phyloP scores from a whole-genome alignment of 2,797 vertebrate genomes.

The Crenuchus spilurus region DNA sequence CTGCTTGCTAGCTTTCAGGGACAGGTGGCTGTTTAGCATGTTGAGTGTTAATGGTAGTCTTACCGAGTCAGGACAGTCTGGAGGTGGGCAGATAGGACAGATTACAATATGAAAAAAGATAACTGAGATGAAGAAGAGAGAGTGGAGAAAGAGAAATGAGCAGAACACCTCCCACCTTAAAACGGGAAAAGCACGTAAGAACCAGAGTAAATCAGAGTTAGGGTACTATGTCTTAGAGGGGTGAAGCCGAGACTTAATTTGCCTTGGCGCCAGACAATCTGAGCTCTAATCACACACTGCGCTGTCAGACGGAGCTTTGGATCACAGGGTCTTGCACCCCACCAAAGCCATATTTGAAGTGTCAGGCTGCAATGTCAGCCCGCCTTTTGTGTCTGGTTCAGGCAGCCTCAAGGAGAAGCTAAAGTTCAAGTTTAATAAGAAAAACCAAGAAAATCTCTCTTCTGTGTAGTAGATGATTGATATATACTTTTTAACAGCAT shows the following conservation, averaged over 20 bases:
- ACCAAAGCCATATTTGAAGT: slow-evolving; percentile 41
- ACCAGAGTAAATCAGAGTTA: background rate
- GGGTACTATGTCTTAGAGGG: background rate
- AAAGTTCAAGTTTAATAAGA: slow-evolving; percentile 34
- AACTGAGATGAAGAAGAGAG: background rate
- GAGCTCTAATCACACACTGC: slow-evolving; percentile 41
- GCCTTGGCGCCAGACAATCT: slow-evolving; percentile 28
- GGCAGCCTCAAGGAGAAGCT: slow-evolving; percentile 47
- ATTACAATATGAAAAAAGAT: slow-evolving; percentile 12
- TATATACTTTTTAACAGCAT: too few species aligned
- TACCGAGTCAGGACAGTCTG: slow-evolving; percentile 5
- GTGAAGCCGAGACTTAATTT: slow-evolving; percentile 39
- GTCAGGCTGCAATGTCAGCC: background rate
- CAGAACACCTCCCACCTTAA: background rate
- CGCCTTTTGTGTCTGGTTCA: slow-evolving; percentile 43
- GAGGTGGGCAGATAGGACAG: background rate
- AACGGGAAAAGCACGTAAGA: background rate
- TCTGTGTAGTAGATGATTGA: too few species aligned
- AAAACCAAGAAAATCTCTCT: too few species aligned
- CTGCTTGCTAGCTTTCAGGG: slow-evolving; percentile 12
- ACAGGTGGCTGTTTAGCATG: slow-evolving; percentile 54
- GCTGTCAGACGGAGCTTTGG: slow-evolving; percentile 33
- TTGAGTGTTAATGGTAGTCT: slow-evolving; percentile 52
- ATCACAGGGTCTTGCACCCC: slow-evolving; percentile 44
- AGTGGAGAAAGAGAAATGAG: background rate